These are phyloP conservation scores for Varecia variegata DNA, from an alignment of 2,797 vertebrate species.

Conservation along the genomic window DNA sequence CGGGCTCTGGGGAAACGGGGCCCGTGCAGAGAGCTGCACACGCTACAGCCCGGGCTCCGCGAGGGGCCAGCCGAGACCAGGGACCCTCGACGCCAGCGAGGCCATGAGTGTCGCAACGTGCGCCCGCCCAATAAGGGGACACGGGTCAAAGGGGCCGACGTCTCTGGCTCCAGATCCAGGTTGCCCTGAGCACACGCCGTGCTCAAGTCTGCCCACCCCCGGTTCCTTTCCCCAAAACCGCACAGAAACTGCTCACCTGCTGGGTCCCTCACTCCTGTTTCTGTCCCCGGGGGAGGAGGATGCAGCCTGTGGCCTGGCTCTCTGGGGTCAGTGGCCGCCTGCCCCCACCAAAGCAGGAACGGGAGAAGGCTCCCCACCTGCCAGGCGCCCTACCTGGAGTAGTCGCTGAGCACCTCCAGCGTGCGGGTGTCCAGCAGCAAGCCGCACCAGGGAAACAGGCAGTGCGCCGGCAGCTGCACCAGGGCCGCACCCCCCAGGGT, in stretches of 20 bases:
- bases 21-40: fast-evolving
- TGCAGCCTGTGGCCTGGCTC: neutral
- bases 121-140: neutral
- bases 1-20: neutral
- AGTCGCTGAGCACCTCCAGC: slow-evolving; percentile 91
- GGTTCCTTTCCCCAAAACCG: neutral
- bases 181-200: fast-evolving
- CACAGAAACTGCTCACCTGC: fast-evolving
- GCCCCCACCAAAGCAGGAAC: fast-evolving
- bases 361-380: no score
- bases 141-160: fast-evolving
- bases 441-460: slow-evolving; percentile 95
- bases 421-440: slow-evolving; percentile 90
- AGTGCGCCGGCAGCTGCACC: slow-evolving; percentile 83
- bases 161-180: fast-evolving
- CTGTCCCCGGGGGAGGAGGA: fast-evolving
- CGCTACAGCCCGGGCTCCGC: fast-evolving
- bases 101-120: fast-evolving
- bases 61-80: fast-evolving
- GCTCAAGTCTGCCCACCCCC: fast-evolving
- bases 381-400: slow-evolving; percentile 87
- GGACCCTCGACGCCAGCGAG: no score
- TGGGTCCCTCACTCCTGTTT: fast-evolving
- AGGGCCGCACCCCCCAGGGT: slow-evolving; percentile 68
- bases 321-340: fast-evolving